Evolutionary conservation across 2,797 vertebrate species (phyloP).

Genomic region (Enteromius fasciolatus): DNA sequence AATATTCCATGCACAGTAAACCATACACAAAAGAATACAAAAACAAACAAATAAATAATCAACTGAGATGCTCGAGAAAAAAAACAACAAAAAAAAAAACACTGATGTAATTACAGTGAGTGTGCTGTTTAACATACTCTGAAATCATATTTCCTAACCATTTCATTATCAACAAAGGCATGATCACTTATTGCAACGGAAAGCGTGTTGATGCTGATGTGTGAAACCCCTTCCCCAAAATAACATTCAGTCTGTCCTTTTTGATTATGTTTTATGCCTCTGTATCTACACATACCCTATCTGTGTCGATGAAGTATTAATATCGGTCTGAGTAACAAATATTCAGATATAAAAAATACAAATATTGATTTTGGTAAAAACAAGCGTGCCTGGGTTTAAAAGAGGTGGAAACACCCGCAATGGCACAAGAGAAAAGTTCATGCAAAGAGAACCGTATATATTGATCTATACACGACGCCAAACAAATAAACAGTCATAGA

Average conservation of each 20-base stretch:
- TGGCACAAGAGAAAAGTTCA: constrained; percentile 91
- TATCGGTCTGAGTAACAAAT: constrained; percentile 95
- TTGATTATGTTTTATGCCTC: constrained; percentile 27
- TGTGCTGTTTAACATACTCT: constrained; percentile 55
- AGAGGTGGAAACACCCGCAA: constrained; percentile 80
- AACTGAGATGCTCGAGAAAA: neutral
- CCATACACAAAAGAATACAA: constrained; percentile 81
- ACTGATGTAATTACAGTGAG: constrained; percentile 77
- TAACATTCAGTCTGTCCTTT: constrained; percentile 84
- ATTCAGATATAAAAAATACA: constrained; percentile 99
- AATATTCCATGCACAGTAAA: constrained; percentile 93
- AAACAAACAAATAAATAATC: constrained; percentile 25
- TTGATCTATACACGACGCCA: constrained; percentile 47
- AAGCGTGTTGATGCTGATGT: constrained; percentile 72
- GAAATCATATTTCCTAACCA: constrained; percentile 75
- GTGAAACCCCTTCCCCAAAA: constrained; percentile 77
- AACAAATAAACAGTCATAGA: constrained; percentile 73
- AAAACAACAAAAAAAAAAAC: constrained; percentile 78
- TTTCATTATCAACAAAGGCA: constrained; percentile 78
- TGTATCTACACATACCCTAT: constrained; percentile 32
- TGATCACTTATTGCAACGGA: constrained; percentile 38
- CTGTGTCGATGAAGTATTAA: constrained; percentile 84
- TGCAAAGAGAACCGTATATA: constrained; percentile 89
- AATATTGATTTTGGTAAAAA: constrained; percentile 96
- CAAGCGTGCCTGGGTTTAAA: constrained; percentile 88